Evolutionary conservation across 2,888 invertebrate genomes (phyloP).

Genomic region (Ceramica pisi): DNA sequence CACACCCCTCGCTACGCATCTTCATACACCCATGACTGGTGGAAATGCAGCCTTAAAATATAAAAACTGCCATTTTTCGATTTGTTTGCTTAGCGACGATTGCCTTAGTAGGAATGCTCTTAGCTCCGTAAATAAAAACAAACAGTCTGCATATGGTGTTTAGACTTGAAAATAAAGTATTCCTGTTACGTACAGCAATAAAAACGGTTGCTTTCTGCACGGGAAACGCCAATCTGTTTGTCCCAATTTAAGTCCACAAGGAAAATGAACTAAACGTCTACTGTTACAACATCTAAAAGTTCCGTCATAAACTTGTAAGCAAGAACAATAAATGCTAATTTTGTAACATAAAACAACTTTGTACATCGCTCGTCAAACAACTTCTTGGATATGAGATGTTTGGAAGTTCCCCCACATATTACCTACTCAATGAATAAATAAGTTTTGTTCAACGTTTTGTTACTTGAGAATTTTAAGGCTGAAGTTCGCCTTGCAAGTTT

Average conservation of each 20-base stretch:
- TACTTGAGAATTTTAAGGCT: conserved; percentile 17
- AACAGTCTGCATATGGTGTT: background rate
- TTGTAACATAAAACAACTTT: conserved; percentile 54
- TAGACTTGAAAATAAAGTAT: background rate
- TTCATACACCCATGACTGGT: too few relatives aligned
- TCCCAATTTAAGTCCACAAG: background rate
- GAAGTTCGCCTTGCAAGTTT: conserved; percentile 9
- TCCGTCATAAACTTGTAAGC: conserved; percentile 41
- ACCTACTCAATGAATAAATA: conserved; percentile 38
- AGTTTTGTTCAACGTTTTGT: conserved; percentile 27
- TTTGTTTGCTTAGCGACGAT: too few relatives aligned
- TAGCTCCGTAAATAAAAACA: background rate
- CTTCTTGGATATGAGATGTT: conserved; percentile 36
- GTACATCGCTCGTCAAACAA: conserved; percentile 48
- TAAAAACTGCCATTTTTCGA: too few relatives aligned
- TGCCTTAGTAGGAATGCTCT: too few relatives aligned
- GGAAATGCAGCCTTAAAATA: too few relatives aligned
- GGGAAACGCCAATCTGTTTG: conserved; percentile 10
- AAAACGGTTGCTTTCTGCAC: background rate
- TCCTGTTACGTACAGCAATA: background rate
- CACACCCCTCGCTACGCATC: too few relatives aligned
- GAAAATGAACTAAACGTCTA: conserved; percentile 33
- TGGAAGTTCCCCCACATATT: conserved; percentile 23
- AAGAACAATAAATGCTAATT: conserved; percentile 58
- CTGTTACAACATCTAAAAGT: conserved; percentile 42